Evolutionary conservation across 2,797 vertebrate genomes (phyloP).

Genomic region (Diplodus sargus): DNA sequence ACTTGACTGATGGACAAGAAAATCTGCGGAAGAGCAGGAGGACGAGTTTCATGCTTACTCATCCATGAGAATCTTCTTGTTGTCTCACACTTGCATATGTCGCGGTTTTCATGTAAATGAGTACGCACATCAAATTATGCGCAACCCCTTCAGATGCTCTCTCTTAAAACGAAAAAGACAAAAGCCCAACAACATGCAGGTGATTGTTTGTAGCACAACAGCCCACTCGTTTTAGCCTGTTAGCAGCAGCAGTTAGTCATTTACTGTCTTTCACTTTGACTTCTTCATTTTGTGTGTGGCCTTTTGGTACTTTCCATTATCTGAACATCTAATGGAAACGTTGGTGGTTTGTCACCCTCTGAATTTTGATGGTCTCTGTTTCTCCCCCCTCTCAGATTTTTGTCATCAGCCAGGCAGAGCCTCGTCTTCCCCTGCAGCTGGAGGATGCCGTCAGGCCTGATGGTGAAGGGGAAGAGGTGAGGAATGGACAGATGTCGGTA

Average conservation of each 20-base stretch:
- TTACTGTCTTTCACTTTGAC: constrained; percentile 32
- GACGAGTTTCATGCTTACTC: too few species aligned
- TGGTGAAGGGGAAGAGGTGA: constrained; percentile 95
- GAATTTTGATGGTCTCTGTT: constrained; percentile 49
- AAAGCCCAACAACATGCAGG: background rate
- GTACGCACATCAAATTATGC: too few species aligned
- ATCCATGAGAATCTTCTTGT: too few species aligned
- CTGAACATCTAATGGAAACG: constrained; percentile 8
- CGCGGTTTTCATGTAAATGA: too few species aligned
- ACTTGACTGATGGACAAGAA: too few species aligned
- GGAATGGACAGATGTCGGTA: constrained; percentile 12
- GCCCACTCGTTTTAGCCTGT: background rate
- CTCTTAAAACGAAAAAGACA: background rate
- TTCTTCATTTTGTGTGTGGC: background rate
- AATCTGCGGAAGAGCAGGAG: too few species aligned
- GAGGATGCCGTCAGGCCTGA: constrained; percentile 97
- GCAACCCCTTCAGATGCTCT: too few species aligned
- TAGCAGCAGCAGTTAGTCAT: background rate
- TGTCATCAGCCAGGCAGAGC: constrained; percentile 95
- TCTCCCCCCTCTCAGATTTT: constrained; percentile 88
- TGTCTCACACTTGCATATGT: too few species aligned
- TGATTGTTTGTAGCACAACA: background rate
- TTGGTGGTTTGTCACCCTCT: constrained; percentile 27
- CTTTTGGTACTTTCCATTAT: constrained; percentile 55
- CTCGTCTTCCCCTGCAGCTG: constrained; percentile 95